Evolutionary conservation across 2,888 invertebrate genomes (phyloP).

Genomic region (Clivina fossor): DNA sequence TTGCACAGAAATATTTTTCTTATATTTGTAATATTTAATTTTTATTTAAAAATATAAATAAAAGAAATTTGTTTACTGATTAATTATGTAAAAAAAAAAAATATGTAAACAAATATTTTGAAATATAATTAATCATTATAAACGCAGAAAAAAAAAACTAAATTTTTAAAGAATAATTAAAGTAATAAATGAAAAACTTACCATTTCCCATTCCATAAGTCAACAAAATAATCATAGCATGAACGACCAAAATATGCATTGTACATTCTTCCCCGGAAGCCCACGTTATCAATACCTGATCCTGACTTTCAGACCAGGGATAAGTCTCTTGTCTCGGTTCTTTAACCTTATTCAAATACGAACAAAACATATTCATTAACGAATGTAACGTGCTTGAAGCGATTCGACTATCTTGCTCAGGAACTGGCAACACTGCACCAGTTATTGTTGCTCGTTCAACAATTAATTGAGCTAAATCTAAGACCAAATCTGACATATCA

Average conservation of each 20-base stretch:
- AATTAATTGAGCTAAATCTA: constrained; percentile 87
- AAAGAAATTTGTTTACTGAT: too few species aligned
- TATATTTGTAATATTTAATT: too few species aligned
- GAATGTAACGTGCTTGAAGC: constrained; percentile 65
- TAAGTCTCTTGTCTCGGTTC: constrained; percentile 64
- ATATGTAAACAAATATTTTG: too few species aligned
- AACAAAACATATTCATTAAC: constrained; percentile 70
- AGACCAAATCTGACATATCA: constrained; percentile 67
- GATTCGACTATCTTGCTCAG: constrained; percentile 49
- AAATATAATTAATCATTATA: too few species aligned
- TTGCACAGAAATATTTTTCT: too few species aligned
- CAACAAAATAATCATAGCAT: constrained; percentile 79
- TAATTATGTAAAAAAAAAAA: too few species aligned
- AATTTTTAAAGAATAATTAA: too few species aligned
- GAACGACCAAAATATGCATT: constrained; percentile 77
- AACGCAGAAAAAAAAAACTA: too few species aligned
- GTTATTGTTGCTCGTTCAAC: constrained; percentile 89
- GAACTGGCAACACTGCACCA: constrained; percentile 72
- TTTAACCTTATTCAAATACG: constrained; percentile 71
- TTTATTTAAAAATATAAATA: too few species aligned
- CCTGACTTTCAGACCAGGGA: constrained; percentile 69
- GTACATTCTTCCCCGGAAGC: constrained; percentile 71
- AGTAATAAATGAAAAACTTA: too few species aligned
- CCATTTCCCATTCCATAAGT: constrained; percentile 65
- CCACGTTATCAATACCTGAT: constrained; percentile 79